These are phyloP conservation scores for Fragum sueziense DNA, from an alignment of 2,888 invertebrate genomes.

Conservation along the genomic window DNA sequence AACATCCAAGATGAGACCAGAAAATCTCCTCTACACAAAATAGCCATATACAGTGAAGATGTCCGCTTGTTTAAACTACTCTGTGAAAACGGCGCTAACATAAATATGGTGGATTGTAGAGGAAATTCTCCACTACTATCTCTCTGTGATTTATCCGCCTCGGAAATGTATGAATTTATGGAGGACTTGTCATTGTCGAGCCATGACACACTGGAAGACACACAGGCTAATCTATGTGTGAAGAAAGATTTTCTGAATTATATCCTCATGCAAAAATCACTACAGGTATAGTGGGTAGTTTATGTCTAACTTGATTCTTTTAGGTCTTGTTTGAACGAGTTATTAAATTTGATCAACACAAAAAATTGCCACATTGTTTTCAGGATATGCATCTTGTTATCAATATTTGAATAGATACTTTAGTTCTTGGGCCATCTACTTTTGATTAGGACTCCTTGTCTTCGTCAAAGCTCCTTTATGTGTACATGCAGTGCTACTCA, in stretches of 20 bases:
- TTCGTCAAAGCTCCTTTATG: too few species aligned
- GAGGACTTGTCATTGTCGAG: constrained; percentile 72
- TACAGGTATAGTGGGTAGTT: too few species aligned
- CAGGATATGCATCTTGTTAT: too few species aligned
- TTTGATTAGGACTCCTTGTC: too few species aligned
- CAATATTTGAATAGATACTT: too few species aligned
- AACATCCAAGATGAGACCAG: constrained; percentile 70
- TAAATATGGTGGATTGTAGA: constrained; percentile 67
- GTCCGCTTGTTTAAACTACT: constrained; percentile 68
- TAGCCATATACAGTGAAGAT: constrained; percentile 69
- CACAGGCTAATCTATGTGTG: constrained; percentile 63
- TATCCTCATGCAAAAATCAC: constrained; percentile 65
- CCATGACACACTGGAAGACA: constrained; percentile 68
- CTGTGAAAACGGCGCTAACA: constrained; percentile 73
- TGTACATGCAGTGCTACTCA: too few species aligned
- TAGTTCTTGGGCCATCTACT: too few species aligned
- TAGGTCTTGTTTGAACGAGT: too few species aligned
- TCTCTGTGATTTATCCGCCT: constrained; percentile 70
- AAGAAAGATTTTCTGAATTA: constrained; percentile 69
- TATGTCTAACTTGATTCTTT: too few species aligned
- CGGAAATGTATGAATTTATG: constrained; percentile 67
- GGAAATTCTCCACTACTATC: constrained; percentile 75
- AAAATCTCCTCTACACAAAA: constrained; percentile 71
- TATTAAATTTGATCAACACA: too few species aligned
- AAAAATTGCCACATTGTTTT: too few species aligned